phyloP scores from a whole-genome alignment of 2,888 invertebrate species.

The Drosophila nr. medialis region DNA sequence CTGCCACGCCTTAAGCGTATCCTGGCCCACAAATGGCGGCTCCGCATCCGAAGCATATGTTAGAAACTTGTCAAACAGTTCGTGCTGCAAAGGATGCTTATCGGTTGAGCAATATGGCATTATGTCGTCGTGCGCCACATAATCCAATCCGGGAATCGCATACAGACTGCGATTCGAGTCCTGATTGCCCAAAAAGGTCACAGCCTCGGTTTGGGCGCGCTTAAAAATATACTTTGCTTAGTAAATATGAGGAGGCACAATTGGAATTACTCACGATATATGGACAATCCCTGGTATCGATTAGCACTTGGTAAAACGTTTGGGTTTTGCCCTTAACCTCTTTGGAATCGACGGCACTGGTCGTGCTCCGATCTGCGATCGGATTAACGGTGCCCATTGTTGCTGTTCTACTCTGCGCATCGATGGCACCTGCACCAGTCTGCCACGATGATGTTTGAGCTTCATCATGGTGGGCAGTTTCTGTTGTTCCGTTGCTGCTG shows the following conservation, averaged over 20 bases:
- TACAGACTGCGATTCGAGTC: slow-evolving; percentile 97
- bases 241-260: background rate
- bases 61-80: slow-evolving; percentile 98
- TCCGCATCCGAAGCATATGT: slow-evolving; percentile 91
- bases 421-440: slow-evolving; percentile 9
- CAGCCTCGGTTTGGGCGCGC: slow-evolving; percentile 99
- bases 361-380: slow-evolving; percentile 15
- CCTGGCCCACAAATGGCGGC: slow-evolving; percentile 94
- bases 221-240: slow-evolving; percentile 37
- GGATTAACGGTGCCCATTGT: slow-evolving; percentile 40
- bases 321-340: slow-evolving; percentile 96
- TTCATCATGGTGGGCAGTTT: slow-evolving; percentile 25
- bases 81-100: slow-evolving; percentile 94
- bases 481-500: slow-evolving; percentile 18
- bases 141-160: slow-evolving; percentile 98
- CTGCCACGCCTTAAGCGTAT: slow-evolving; percentile 97
- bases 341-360: slow-evolving; percentile 85
- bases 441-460: slow-evolving; percentile 33
- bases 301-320: slow-evolving; percentile 98
- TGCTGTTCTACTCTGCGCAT: slow-evolving; percentile 29
- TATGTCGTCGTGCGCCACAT: slow-evolving; percentile 98
- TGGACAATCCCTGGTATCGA: slow-evolving; percentile 98
- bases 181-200: slow-evolving; percentile 98
- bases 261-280: slow-evolving; percentile 87
- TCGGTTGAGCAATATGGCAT: slow-evolving; percentile 96